Evolutionary conservation across 2,888 invertebrate genomes (phyloP).

Genomic region (Nemurella pictetii): DNA sequence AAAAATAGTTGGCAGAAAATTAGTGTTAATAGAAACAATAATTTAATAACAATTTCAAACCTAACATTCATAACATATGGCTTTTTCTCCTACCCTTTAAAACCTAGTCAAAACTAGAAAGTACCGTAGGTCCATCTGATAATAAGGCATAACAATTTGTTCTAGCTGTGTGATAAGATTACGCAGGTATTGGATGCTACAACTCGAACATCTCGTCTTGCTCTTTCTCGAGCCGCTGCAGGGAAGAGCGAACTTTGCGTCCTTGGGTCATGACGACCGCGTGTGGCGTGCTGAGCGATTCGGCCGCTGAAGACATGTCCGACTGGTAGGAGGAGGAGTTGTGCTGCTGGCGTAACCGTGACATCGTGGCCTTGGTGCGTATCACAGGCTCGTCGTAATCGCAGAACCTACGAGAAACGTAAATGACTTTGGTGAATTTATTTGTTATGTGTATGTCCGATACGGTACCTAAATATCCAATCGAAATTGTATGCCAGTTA

Average conservation of each 20-base stretch:
- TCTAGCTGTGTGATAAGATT: slow-evolving; percentile 5
- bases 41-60: background rate
- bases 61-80: background rate
- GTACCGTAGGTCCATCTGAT: background rate
- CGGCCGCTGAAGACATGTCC: slow-evolving; percentile 52
- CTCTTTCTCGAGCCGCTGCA: slow-evolving; percentile 78
- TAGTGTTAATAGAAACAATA: no score
- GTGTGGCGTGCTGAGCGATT: slow-evolving; percentile 53
- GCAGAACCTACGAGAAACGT: slow-evolving; percentile 31
- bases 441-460: no score
- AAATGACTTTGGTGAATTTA: no score
- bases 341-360: slow-evolving; percentile 52
- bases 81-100: no score
- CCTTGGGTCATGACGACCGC: slow-evolving; percentile 79
- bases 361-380: slow-evolving; percentile 50
- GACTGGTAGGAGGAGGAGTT: slow-evolving; percentile 52
- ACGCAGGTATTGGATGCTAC: slow-evolving; percentile 62
- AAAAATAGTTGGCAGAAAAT: no score
- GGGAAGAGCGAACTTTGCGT: slow-evolving; percentile 74
- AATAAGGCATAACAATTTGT: slow-evolving; percentile 17
- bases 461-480: no score
- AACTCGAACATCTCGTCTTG: slow-evolving; percentile 91
- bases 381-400: slow-evolving; percentile 42
- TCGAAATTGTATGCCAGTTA: no score
- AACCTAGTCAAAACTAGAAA: background rate